Conservation (phyloP, 2,113 vertebrate genomes). For the Hypocryptadius cinnamomeus region DNA sequence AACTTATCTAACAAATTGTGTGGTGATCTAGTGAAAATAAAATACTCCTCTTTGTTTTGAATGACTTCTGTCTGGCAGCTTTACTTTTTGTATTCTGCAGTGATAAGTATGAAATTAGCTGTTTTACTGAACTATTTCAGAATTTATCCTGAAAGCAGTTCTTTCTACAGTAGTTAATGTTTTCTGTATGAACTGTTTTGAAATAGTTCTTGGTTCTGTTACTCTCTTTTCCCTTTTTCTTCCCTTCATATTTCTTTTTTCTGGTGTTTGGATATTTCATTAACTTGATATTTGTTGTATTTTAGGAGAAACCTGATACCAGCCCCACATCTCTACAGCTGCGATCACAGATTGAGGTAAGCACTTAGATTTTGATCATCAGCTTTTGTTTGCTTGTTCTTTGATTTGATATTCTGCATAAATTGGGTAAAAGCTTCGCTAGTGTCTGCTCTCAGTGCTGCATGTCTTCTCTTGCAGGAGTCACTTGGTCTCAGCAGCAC, state of each 20-base stretch:
- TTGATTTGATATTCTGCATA: not conserved
- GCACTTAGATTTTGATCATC: slow-evolving; percentile 37
- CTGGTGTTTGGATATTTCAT: slow-evolving; percentile 34
- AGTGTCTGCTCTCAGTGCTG: not conserved
- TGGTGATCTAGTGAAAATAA: not conserved
- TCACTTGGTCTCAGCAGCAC: slow-evolving; percentile 87
- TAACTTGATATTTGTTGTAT: slow-evolving; percentile 67
- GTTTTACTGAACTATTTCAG: not conserved
- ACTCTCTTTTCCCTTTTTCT: not conserved
- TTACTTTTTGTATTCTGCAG: not conserved
- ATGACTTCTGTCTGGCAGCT: not conserved
- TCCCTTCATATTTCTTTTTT: not conserved
- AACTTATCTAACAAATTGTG: not conserved
- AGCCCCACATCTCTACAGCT: slow-evolving; percentile 84
- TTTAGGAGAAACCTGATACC: slow-evolving; percentile 89
- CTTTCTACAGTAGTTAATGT: not conserved
- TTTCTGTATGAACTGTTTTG: not conserved
- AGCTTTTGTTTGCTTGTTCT: slow-evolving; percentile 17
- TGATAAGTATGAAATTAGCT: not conserved
- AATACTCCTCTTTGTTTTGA: not conserved
- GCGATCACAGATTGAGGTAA: slow-evolving; percentile 90
- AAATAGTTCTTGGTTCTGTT: not conserved
- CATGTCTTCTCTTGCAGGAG: slow-evolving; percentile 76
- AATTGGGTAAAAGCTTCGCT: not conserved
- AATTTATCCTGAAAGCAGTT: not conserved